Base-by-base conservation (phyloP, 2,797 vertebrate genomes). In the Poeciliopsis infans region DNA sequence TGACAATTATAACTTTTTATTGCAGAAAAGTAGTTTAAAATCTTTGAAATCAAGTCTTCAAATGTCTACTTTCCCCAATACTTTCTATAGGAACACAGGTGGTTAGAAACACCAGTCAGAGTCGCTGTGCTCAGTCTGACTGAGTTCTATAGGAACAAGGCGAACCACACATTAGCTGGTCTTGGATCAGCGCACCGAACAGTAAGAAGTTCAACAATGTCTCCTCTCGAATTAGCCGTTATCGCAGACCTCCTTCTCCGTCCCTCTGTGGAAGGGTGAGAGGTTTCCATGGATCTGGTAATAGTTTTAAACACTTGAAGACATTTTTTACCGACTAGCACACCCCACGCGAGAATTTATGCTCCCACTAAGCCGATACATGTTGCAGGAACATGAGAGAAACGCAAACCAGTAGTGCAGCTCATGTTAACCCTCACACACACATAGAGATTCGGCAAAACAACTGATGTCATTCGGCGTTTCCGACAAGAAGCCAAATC, bases 401-500 rank as follows among this genome's bases (percentile, higher is more conserved):
- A n/a, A 45, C 31, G 41, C 61, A 33, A 47, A 23, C 13, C 23
- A 33, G 0, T 33, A 79, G 78, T 31, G 41, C n/a, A 79, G 33
- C 45, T 55, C 25, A 66, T 28, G 55, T 68, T 74, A 11, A 25
- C 1, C 16, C 59, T 2, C 23, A 43, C 43, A 61, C 6, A 71
- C 7, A 53, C 0, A 36, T 12, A 55, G 8, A 57, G 5, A 68
- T 3, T 75, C 57, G 78, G 23, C 74, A 18, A 84, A 73, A 75
- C 6, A 5, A 83, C 82, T 91, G 81, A 91, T 89, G 89, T 90
- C 82, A 91, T 91, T 86, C 83, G 15, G 75, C 89, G 80, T 91
- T 90, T 91, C 82, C 89, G 89, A 80, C 33, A 59, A 79, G 8
- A 74, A 77, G 87, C 89, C 89, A 91, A 92, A 69, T 87, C 86